phyloP scores from a whole-genome alignment of 2,113 vertebrate genomes.

The Sterna hirundo region DNA sequence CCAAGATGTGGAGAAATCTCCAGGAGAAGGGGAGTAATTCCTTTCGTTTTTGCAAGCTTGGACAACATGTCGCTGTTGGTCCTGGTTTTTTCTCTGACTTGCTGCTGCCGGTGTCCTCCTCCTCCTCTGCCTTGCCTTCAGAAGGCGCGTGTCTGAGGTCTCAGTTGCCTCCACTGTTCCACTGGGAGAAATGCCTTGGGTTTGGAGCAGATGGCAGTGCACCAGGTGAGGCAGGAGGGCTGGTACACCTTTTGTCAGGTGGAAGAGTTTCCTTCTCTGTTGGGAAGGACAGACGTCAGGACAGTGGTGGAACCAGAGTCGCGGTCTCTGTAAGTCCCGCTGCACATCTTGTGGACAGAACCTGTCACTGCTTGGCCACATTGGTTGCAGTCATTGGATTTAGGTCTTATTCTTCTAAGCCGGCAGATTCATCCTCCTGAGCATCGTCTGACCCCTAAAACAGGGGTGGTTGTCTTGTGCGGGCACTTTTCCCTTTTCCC shows the following conservation, averaged over 20 bases:
- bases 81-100: neutral
- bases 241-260: accelerated
- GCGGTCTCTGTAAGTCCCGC: accelerated
- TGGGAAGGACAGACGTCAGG: neutral
- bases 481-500: neutral
- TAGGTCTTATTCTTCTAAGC: neutral
- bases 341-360: neutral
- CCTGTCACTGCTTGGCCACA: accelerated
- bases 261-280: neutral
- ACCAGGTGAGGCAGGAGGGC: neutral
- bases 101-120: neutral
- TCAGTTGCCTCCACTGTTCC: accelerated
- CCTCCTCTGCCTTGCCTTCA: neutral
- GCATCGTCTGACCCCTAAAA: neutral
- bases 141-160: neutral
- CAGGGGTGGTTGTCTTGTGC: no score
- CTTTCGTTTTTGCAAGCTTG: neutral
- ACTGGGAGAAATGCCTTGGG: neutral
- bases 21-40: neutral
- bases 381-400: neutral
- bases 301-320: neutral
- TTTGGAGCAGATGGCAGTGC: neutral
- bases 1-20: neutral
- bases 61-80: neutral
- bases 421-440: neutral